Evolutionary conservation across 1,140 invertebrate species (phyloP), one percentile per base, ranked within the genome.

Genomic region (Druon quercuslanigerum): DNA sequence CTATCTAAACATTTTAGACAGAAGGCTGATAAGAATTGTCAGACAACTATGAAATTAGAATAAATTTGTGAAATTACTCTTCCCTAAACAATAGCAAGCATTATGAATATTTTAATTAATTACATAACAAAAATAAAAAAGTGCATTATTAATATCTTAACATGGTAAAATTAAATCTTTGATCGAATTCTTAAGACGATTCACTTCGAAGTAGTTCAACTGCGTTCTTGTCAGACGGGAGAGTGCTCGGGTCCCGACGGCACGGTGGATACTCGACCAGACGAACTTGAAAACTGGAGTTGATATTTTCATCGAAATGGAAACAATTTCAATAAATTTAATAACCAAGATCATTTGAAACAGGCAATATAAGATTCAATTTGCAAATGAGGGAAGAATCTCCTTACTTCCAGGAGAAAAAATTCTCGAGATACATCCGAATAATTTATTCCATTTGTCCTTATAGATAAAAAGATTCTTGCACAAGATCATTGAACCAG

Each of bases 151-250:
- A 46, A 11, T 46, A 9, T 46, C 7, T 11, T 9, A 11, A 46
- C 0, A 46, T 46, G 7, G 40, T 46, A 2, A 19, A 54, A 54
- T 54, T 54, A 17, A 54, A n/a, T n/a, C 16, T 9, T 17, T 19
- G n/a, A 2, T 56, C 17, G 9, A 19, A 56, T 19, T 56, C 19
- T 56, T 1, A 17, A 19, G 19, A 57, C 3, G 8, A 57, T 73
- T 70, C 71, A 57, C 40, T 78, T 78, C 50, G 25, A 82, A 87
- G 87, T 86, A 87, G 86, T 77, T 75, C 79, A 70, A 71, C 74
- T 16, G 73, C 46, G 73, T 54, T 72, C 54, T 77, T 75, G 82
- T 86, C 86, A 84, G 86, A 83, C 86, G 16, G 70, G 75, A 77
- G 77, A 81, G 72, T 79, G 51, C 20, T 74, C 50, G 74, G 78